Base-by-base conservation (phyloP, 2,888 invertebrate species). In the Pachliopta kotzebuea region DNA sequence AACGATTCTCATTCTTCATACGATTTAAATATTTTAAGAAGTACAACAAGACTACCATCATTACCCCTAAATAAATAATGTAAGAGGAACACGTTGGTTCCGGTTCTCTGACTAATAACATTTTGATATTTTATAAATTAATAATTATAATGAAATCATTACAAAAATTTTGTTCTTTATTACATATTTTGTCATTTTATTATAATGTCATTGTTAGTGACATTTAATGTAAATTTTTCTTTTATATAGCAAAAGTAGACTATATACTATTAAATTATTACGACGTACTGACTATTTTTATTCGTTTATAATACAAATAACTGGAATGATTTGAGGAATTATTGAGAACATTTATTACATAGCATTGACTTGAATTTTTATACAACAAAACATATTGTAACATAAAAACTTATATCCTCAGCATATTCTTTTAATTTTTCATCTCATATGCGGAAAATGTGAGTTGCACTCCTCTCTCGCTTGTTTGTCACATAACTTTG, bases 401-500 rank as follows among this genome's bases (percentile, higher is more conserved):
- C n/a, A 20, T 14, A 49, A 49, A n/a, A n/a, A 56, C 56, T 60
- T 52, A 60, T 64, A 42, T 60, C 56, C 24, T 52, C 37, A 14
- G 24, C 24, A 57, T 57, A 56, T 56, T 56, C 31, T 37, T 20
- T 20, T 24, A 56, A 24, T 61, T 26, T 60, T 60, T 54, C 54
- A 63, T 54, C 56, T 60, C 56, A 53, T 55, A 60, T 60, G 59
- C 59, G 21, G 64, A 56, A 56, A 65, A 65, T 52, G 56, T 26
- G 56, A 60, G 49, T 50, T 62, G 31, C 58, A 59, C 59, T 50
- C 56, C 26, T 50, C 52, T 49, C 56, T 24, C 49, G 21, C 62
- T 56, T 66, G 65, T 66, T 66, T 66, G 62, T 62, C 69, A 69
- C 65, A 60, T 71, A 72, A 72, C 70, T 70, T 63, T 69, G 68